Percentiles rank a stretch among this genome's conserved stretches.
Conservation (phyloP, 2,113 vertebrate species). For the Pristiophorus japonicus region DNA sequence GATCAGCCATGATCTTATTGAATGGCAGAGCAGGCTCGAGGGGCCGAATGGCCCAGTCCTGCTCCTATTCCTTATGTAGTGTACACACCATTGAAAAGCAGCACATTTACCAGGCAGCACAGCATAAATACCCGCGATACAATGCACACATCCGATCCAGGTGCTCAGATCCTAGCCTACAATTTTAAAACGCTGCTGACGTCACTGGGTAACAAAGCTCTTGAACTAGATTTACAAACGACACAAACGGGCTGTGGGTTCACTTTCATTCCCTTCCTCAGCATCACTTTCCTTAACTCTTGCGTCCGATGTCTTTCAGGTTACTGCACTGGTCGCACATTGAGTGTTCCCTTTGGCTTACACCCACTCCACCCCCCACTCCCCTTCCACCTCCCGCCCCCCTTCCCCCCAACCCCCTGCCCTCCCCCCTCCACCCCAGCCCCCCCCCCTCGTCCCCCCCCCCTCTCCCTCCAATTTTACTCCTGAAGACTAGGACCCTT, state of each 20-base stretch:
- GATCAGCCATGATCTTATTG: too few relatives aligned
- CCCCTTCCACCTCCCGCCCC: too few relatives aligned
- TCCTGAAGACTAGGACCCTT: not conserved
- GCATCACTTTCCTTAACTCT: not conserved
- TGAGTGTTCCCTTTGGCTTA: not conserved
- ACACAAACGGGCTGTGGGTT: not conserved
- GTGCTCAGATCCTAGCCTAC: not conserved
- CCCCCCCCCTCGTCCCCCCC: not conserved
- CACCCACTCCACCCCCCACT: too few relatives aligned
- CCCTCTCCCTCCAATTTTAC: not conserved
- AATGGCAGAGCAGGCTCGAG: too few relatives aligned
- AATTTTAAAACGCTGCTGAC: not conserved
- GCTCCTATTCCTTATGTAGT: too few relatives aligned
- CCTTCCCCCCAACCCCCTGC: too few relatives aligned
- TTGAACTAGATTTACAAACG: not conserved
- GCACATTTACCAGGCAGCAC: not conserved
- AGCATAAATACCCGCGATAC: not conserved
- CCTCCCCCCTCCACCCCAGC: not conserved
- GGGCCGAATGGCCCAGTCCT: too few relatives aligned
- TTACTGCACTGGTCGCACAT: not conserved
- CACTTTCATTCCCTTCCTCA: too few relatives aligned
- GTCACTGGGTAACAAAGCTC: not conserved
- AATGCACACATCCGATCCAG: not conserved
- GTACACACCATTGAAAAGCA: not conserved
- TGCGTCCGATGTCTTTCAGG: not conserved